These are phyloP conservation scores for Drosophila quasianomalipes DNA, from an alignment of 2,888 invertebrate genomes.

Conservation along the genomic window DNA sequence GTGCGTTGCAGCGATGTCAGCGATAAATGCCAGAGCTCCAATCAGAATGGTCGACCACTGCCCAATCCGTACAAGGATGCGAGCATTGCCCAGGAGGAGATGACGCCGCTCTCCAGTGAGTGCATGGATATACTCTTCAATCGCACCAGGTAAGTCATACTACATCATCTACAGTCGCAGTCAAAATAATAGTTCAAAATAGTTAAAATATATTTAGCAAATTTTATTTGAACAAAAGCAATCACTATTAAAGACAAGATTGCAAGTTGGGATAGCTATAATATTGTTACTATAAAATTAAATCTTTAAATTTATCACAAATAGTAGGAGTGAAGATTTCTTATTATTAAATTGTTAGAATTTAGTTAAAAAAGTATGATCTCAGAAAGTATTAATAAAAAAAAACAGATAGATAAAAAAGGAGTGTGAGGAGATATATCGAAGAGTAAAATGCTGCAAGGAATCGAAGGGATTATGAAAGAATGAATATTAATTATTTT, in stretches of 20 bases:
- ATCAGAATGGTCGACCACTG: constrained; percentile 87
- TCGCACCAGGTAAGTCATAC: constrained; percentile 88
- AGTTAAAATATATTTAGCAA: background rate
- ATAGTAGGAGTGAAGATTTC: background rate
- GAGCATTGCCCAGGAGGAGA: constrained; percentile 86
- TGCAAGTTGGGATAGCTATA: background rate
- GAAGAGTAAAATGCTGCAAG: background rate
- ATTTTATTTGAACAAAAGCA: background rate
- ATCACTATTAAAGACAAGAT: background rate
- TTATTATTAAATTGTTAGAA: background rate
- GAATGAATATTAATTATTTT: background rate
- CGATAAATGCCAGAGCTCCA: constrained; percentile 88
- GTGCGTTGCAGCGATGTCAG: constrained; percentile 97
- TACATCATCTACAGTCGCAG: background rate
- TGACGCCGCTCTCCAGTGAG: constrained; percentile 90
- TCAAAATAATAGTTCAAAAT: background rate
- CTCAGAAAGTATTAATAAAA: background rate
- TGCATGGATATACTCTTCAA: constrained; percentile 94
- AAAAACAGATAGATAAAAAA: background rate
- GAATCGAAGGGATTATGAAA: background rate
- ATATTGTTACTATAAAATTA: background rate
- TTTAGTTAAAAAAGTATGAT: background rate
- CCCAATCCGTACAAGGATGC: constrained; percentile 92
- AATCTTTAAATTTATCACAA: background rate
- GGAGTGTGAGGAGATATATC: background rate